Base-by-base conservation (phyloP, 1,140 invertebrate genomes). In the Ceratina calcarata region DNA sequence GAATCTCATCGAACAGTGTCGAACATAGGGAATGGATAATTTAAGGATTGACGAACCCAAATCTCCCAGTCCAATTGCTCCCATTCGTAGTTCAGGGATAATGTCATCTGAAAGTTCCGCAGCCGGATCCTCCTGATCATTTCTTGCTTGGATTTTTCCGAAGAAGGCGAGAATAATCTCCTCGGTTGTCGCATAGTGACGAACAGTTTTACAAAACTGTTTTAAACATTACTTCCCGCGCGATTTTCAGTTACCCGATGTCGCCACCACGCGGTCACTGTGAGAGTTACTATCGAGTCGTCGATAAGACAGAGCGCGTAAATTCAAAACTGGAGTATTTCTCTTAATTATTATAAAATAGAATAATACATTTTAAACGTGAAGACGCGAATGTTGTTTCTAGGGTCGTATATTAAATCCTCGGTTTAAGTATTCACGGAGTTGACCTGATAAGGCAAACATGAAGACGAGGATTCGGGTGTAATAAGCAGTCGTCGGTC, bases 41-140 rank as follows among this genome's bases (percentile, higher is more conserved):
- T 45, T 32, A 18, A 18, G 0, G 2, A 15, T 0, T 4, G 10
- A 72, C 89, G 55, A 89, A 90, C 89, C 89, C 89, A 89, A 37
- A 90, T 90, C 67, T 90, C 89, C 16, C 60, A 57, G 66, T 86
- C 61, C 60, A 90, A 71, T 60, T 77, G 71, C 16, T 88, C 88
- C 89, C 89, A 90, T 20, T 90, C 89, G 49, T 84, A 37, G 80
- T 87, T 89, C 73, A 90, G 78, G 12, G 80, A 74, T 64, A 85
- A 64, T n/a, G 85, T 81, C 32, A 89, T 88, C 66, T 55, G 51
- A 13, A 81, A 68, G 51, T 88, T 88, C 13, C 86, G 75, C 20
- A 87, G n/a, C 2, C 68, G 64, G 3, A 74, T 62, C 0, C 8
- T 81, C 12, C 72, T 78, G 3, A 64, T 45, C 8, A n/a, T 22